Percentiles rank a stretch among this genome's conserved stretches.
Conservation (phyloP, 2,797 vertebrate genomes). For the Girardinus metallicus region DNA sequence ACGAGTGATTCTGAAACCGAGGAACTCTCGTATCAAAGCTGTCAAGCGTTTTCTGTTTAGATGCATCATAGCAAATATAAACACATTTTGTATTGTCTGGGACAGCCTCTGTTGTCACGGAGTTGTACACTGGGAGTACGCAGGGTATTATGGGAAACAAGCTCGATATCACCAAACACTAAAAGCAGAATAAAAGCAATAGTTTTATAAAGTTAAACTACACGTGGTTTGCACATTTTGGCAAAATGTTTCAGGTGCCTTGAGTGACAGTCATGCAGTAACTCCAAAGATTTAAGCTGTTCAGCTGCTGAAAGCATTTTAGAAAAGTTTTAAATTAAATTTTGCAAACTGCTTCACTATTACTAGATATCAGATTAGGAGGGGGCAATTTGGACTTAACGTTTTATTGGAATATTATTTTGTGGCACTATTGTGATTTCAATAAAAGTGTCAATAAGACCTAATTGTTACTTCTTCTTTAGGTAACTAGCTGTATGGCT, state of each 20-base stretch:
- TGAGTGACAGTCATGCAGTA: neutral
- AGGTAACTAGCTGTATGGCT: too few species aligned
- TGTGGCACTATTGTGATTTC: too few species aligned
- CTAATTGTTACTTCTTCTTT: too few species aligned
- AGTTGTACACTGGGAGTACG: slow-evolving; percentile 15
- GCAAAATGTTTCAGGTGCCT: neutral
- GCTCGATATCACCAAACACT: slow-evolving; percentile 32
- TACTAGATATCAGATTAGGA: neutral
- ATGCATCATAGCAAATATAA: slow-evolving; percentile 33
- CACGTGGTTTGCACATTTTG: neutral
- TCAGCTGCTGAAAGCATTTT: neutral
- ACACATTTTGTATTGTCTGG: slow-evolving; percentile 32
- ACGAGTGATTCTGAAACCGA: slow-evolving; percentile 51
- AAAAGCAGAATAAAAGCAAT: slow-evolving; percentile 35
- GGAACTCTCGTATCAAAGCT: slow-evolving; percentile 61
- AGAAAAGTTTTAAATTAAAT: neutral
- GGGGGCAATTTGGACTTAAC: too few species aligned
- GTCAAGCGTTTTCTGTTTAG: slow-evolving; percentile 50
- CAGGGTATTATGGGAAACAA: slow-evolving; percentile 22
- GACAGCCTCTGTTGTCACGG: slow-evolving; percentile 46
- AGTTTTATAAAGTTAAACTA: slow-evolving; percentile 10
- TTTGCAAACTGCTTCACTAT: neutral
- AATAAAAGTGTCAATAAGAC: too few species aligned
- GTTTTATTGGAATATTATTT: too few species aligned
- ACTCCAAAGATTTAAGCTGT: neutral